Base-by-base conservation (phyloP, 2,113 vertebrate genomes). In the Pteronura brasiliensis region DNA sequence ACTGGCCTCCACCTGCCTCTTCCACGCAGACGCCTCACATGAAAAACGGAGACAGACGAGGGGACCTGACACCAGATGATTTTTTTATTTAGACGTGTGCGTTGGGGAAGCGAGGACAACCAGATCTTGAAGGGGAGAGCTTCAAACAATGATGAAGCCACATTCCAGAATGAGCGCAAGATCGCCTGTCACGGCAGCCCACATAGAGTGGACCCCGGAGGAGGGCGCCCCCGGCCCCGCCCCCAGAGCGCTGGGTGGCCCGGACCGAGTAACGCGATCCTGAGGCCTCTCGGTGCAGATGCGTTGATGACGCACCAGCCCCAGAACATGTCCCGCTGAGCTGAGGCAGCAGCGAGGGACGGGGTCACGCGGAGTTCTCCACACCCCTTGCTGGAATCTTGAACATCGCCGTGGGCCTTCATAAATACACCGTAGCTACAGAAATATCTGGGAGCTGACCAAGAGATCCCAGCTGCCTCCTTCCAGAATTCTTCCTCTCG, bases 301-400 rank as follows among this genome's bases (percentile, higher is more conserved):
- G 63, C 42, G 34, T 23, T 6, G 39, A 34, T 4, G 61, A 57
- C 0, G 6, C 2, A 0, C 1, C 7, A 13, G 76, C 49, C 88
- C 49, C 14, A 0, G 8, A 11, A 44, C 15, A 14, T 82, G 74
- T 36, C 6, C 67, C 13, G 47, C 82, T 42, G 59, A 86, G 1
- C 21, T 10, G 8, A 44, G 0, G 15, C 13, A 0, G 69, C 17
- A 2, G n/a, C 0, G 0, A 14, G 79, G 34, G 17, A 18, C n/a
- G 1, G 2, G 95, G 94, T 86, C 97, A 47, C 7, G 17, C 4
- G 0, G n/a, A 84, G 82, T 52, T n/a, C 92, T 79, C 87, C 77
- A 52, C n/a, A 2, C 63, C 89, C 93, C 17, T 72, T 0, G 34
- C 9, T n/a, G 89, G 92, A 96, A 95, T 63, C 5, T 2, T 12